Evolutionary conservation across 1,140 invertebrate species (phyloP).

Genomic region (Drosophila lacertosa): DNA sequence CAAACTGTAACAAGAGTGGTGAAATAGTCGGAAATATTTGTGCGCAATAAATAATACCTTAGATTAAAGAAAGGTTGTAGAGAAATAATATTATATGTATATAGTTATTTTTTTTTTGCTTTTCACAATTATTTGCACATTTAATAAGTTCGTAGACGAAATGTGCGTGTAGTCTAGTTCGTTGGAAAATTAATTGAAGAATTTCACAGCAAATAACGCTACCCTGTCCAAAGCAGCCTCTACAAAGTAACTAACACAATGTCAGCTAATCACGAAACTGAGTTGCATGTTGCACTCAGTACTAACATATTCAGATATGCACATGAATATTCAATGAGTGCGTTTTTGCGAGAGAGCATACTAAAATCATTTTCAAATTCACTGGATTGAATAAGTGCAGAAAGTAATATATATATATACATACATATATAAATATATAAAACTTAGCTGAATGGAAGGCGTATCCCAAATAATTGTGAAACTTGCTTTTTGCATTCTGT

Average conservation of each 20-base stretch:
- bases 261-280: slow-evolving; percentile 69
- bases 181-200: slow-evolving; percentile 49
- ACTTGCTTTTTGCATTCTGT: background rate
- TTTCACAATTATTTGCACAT: slow-evolving; percentile 63
- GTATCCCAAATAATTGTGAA: slow-evolving; percentile 4
- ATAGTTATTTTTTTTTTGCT: slow-evolving; percentile 35
- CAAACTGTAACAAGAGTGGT: slow-evolving; percentile 8
- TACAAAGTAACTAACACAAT: slow-evolving; percentile 54
- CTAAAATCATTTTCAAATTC: slow-evolving; percentile 36
- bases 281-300: slow-evolving; percentile 60
- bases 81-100: slow-evolving; percentile 14
- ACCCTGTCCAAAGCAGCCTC: slow-evolving; percentile 1
- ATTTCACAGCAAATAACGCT: slow-evolving; percentile 54
- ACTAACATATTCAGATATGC: slow-evolving; percentile 48
- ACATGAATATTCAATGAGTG: slow-evolving; percentile 64
- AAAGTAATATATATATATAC: slow-evolving; percentile 1
- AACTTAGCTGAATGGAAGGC: background rate
- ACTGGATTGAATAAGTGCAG: slow-evolving; percentile 25
- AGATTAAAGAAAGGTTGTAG: slow-evolving; percentile 24
- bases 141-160: slow-evolving; percentile 51
- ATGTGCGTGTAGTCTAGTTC: slow-evolving; percentile 55
- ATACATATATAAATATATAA: background rate
- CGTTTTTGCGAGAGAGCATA: slow-evolving; percentile 35
- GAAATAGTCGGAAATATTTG: slow-evolving; percentile 13
- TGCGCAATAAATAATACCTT: slow-evolving; percentile 15